Conservation (phyloP, 1,140 invertebrate species). For the Drosophila insularis region DNA sequence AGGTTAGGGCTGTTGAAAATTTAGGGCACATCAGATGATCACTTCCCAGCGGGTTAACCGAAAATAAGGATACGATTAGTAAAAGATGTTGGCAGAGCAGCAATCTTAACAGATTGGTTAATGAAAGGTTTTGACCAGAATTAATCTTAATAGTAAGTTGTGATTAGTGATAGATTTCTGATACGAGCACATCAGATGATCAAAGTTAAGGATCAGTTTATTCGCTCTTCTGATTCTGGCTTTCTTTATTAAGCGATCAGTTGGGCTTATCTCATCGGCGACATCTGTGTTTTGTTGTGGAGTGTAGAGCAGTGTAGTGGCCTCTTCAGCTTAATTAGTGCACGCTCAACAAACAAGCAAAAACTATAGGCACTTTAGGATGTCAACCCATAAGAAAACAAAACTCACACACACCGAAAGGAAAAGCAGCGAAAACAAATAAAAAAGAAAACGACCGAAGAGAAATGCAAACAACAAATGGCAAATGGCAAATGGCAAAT, state of each 20-base stretch:
- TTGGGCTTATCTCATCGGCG: constrained; percentile 43
- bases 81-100: too few relatives aligned
- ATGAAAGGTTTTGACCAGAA: too few relatives aligned
- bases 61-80: too few relatives aligned
- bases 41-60: too few relatives aligned
- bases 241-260: neutral
- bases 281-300: constrained; percentile 28
- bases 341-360: constrained; percentile 62
- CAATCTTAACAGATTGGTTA: too few relatives aligned
- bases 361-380: constrained; percentile 55
- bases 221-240: neutral
- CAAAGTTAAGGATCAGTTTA: neutral
- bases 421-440: constrained; percentile 17
- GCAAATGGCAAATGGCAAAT: constrained; percentile 36
- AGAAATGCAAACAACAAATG: constrained; percentile 41
- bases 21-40: too few relatives aligned
- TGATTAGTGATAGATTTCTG: too few relatives aligned
- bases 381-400: constrained; percentile 42
- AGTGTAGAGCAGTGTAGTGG: constrained; percentile 27
- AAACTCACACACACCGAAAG: constrained; percentile 13
- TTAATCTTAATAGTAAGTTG: too few relatives aligned
- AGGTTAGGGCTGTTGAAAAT: too few relatives aligned
- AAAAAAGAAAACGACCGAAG: constrained; percentile 4
- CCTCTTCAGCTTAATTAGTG: constrained; percentile 72
- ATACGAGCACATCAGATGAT: too few relatives aligned